These are phyloP conservation scores for Chrysolina haemoptera DNA, from an alignment of 2,888 invertebrate species.

Conservation along the genomic window DNA sequence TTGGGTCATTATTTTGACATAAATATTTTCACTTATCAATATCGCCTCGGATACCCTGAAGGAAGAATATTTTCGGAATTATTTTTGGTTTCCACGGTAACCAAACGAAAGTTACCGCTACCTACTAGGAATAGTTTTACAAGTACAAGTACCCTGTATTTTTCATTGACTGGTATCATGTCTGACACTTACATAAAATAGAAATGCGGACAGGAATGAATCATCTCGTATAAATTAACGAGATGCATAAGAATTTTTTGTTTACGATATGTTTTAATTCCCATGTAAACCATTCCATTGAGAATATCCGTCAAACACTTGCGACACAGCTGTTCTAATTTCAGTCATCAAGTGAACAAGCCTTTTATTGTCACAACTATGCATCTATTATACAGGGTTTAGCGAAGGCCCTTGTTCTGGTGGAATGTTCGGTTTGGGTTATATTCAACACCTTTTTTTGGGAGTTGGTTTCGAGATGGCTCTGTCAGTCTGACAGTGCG, in stretches of 20 bases:
- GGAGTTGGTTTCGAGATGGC: too few relatives aligned
- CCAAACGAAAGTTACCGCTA: too few relatives aligned
- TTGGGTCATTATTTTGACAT: too few relatives aligned
- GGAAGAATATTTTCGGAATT: too few relatives aligned
- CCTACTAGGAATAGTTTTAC: too few relatives aligned
- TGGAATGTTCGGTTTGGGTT: not conserved
- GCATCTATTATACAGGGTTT: conserved; percentile 12
- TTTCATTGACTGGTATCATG: not conserved
- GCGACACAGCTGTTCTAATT: conserved; percentile 23
- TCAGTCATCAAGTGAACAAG: conserved; percentile 20
- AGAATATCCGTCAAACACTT: conserved; percentile 23
- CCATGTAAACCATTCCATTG: conserved; percentile 21
- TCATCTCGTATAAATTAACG: conserved; percentile 14
- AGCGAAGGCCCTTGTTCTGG: not conserved
- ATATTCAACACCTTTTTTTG: not conserved
- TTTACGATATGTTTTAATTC: conserved; percentile 23
- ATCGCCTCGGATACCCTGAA: too few relatives aligned
- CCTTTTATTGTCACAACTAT: conserved; percentile 22
- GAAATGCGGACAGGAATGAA: not conserved
- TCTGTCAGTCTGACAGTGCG: too few relatives aligned
- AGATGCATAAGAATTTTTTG: conserved; percentile 20
- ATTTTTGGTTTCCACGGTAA: too few relatives aligned
- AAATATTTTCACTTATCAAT: too few relatives aligned
- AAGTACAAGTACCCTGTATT: too few relatives aligned
- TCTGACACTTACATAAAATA: not conserved